Evolutionary conservation across 2,797 vertebrate species (phyloP).

Genomic region (Manis crassicaudata): DNA sequence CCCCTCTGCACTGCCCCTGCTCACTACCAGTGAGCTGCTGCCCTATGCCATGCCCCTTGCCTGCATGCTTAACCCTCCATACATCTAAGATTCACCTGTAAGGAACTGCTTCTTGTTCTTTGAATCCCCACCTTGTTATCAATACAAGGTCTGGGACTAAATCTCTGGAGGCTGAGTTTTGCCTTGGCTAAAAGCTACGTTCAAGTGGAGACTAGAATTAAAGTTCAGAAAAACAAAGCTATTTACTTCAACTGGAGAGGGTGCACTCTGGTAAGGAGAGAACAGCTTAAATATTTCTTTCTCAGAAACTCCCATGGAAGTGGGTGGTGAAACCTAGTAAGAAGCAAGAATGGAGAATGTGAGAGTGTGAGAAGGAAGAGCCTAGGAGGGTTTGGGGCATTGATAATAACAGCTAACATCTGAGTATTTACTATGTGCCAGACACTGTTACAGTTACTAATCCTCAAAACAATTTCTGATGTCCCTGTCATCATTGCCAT

Average conservation of each 20-base stretch:
- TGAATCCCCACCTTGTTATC: background rate
- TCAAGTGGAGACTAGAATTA: background rate
- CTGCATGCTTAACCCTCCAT: background rate
- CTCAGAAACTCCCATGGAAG: background rate
- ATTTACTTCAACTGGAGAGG: background rate
- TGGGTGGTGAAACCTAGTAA: background rate
- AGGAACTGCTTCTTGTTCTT: background rate
- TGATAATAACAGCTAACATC: background rate
- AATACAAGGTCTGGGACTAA: background rate
- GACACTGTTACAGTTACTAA: background rate
- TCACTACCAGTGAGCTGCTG: background rate
- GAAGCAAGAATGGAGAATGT: background rate
- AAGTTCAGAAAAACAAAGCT: constrained; percentile 30
- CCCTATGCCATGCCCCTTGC: background rate
- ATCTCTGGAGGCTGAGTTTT: background rate
- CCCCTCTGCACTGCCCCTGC: no score
- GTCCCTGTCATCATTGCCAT: background rate
- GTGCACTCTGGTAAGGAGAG: background rate
- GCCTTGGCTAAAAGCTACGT: background rate
- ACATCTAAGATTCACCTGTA: background rate
- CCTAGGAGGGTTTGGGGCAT: background rate
- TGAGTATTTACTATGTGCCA: background rate
- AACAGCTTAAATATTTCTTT: constrained; percentile 3
- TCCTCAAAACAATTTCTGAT: background rate
- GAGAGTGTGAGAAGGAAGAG: background rate